A percentile compares a stretch with the other conserved stretches of the same genome.
Evolutionary conservation across 30 jellyfish, hydroid and myxozoan species (phyloP).

Genomic region (Cassiopea xamachana): DNA sequence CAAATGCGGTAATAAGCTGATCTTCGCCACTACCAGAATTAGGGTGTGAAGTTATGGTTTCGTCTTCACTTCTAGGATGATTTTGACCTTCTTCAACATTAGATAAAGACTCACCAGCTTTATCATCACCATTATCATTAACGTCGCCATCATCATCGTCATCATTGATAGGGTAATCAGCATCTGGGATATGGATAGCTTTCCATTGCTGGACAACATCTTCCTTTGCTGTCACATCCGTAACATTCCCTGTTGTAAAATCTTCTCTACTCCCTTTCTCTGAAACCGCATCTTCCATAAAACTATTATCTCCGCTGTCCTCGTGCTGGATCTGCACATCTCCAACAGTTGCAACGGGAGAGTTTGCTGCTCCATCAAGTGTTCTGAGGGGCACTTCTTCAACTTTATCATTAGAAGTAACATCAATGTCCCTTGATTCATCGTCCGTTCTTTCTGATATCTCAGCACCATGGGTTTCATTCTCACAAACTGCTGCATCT

Average conservation of each 20-base stretch:
- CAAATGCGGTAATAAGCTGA: constrained; percentile 25
- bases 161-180: constrained; percentile 29
- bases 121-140: no score
- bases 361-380: neutral
- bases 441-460: neutral
- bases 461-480: neutral
- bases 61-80: neutral
- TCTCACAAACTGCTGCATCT: neutral
- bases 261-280: neutral
- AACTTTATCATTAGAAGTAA: neutral
- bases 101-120: neutral
- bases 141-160: neutral
- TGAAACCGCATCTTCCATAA: neutral
- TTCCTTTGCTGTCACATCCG: neutral
- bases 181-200: constrained; percentile 16
- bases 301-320: neutral
- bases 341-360: neutral
- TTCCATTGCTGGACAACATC: neutral
- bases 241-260: neutral
- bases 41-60: neutral
- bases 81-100: neutral
- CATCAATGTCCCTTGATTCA: neutral
- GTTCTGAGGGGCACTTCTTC: neutral
- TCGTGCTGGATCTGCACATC: neutral
- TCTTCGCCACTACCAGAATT: constrained; percentile 1